Evolutionary conservation across 2,797 vertebrate genomes (phyloP).

Genomic region (Lagocephalus sceleratus): DNA sequence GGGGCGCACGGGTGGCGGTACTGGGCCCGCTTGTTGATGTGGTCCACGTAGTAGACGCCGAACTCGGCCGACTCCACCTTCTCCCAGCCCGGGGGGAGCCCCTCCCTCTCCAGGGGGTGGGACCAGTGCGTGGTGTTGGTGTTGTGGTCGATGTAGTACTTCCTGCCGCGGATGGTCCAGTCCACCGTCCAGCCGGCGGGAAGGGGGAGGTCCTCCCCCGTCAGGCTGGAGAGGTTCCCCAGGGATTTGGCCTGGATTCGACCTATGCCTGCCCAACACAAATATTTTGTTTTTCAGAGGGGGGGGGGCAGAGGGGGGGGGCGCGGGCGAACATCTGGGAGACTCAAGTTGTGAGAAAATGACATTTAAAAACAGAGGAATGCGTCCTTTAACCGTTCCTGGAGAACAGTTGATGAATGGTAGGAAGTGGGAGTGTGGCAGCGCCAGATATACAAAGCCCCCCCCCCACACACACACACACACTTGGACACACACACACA

Average conservation of each 20-base stretch:
- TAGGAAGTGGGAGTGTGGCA: conserved; percentile 54
- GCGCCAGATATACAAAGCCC: conserved; percentile 5
- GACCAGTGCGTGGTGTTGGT: conserved; percentile 99
- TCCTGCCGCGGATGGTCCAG: conserved; percentile 97
- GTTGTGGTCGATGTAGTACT: conserved; percentile 98
- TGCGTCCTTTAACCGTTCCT: too few relatives aligned
- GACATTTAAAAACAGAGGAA: conserved; percentile 4
- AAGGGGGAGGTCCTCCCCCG: conserved; percentile 89
- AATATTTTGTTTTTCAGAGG: conserved; percentile 42
- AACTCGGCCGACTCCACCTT: conserved; percentile 94
- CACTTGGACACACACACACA: too few relatives aligned
- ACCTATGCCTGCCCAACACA: conserved; percentile 83
- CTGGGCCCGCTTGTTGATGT: conserved; percentile 94
- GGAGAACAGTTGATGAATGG: conserved; percentile 38
- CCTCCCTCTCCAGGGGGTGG: conserved; percentile 94
- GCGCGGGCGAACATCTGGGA: conserved; percentile 31
- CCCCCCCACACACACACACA: too few relatives aligned
- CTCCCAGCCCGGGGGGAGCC: conserved; percentile 96
- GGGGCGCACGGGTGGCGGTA: conserved; percentile 96
- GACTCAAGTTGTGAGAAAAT: conserved; percentile 52
- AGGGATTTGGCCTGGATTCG: conserved; percentile 94
- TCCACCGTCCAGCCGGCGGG: conserved; percentile 95
- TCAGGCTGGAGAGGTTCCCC: conserved; percentile 91
- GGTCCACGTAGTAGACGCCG: conserved; percentile 95
- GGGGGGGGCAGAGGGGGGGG: conserved; percentile 26